A percentile compares a stretch with the other conserved stretches of the same genome.
phyloP scores from a whole-genome alignment of 2,113 vertebrate species.

The Tachysurus fulvidraco region DNA sequence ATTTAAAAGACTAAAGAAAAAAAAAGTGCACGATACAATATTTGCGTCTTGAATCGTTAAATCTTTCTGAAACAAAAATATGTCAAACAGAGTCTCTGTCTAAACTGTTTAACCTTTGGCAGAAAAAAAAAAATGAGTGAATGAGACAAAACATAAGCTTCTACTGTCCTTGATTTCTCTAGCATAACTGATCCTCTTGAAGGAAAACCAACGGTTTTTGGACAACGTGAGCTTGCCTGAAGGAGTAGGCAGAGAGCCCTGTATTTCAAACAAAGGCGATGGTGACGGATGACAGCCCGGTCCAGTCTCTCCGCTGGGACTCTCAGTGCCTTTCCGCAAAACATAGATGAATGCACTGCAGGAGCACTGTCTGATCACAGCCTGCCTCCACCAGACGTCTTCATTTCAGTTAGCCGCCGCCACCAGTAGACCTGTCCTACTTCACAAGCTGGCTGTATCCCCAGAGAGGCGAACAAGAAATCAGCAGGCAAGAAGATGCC shows the following conservation, averaged over 20 bases:
- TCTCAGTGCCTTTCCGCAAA: conserved; percentile 17
- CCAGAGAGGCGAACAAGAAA: conserved; percentile 24
- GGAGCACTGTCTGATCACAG: conserved; percentile 31
- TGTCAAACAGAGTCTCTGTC: not conserved
- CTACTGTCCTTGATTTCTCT: not conserved
- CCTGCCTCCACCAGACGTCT: conserved; percentile 47
- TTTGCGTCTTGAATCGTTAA: not conserved
- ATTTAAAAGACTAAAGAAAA: not conserved
- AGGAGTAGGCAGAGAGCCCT: conserved; percentile 6
- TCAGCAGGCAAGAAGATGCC: conserved; percentile 10
- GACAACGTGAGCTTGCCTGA: not conserved
- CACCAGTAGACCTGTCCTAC: conserved; percentile 31
- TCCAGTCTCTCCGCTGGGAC: conserved; percentile 25
- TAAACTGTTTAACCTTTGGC: not conserved
- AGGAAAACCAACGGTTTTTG: not conserved
- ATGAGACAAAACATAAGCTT: not conserved
- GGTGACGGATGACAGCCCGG: conserved; percentile 42
- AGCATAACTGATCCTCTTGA: not conserved
- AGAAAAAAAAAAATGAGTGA: not conserved
- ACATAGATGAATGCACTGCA: conserved; percentile 22
- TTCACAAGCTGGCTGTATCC: conserved; percentile 23
- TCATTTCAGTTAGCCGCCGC: conserved; percentile 44
- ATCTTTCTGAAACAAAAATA: not conserved
- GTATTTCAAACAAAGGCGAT: conserved; percentile 39
- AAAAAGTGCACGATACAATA: not conserved